Evolutionary conservation across 2,888 invertebrate species (phyloP).

Genomic region (Parnassius smintheus): DNA sequence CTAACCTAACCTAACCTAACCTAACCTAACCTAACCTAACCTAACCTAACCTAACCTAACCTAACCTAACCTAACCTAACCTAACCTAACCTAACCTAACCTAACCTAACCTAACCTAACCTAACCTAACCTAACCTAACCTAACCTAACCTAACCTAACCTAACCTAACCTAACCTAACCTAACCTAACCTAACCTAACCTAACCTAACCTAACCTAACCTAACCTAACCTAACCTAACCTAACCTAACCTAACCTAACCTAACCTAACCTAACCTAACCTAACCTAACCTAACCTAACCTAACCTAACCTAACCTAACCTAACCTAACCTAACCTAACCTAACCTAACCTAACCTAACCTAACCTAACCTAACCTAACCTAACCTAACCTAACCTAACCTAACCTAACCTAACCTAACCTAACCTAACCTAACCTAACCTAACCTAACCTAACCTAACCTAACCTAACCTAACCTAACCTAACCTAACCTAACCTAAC

Average conservation of each 20-base stretch:
- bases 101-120: slow-evolving; percentile 1
- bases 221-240: slow-evolving; percentile 1
- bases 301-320: slow-evolving; percentile 1
- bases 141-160: slow-evolving; percentile 1
- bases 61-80: slow-evolving; percentile 1
- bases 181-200: slow-evolving; percentile 1
- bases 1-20: slow-evolving; percentile 1
- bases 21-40: slow-evolving; percentile 1
- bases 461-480: slow-evolving; percentile 1
- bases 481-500: slow-evolving; percentile 1
- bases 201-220: slow-evolving; percentile 1
- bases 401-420: slow-evolving; percentile 1
- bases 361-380: slow-evolving; percentile 1
- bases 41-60: slow-evolving; percentile 1
- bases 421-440: slow-evolving; percentile 1
- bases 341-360: slow-evolving; percentile 1
- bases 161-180: slow-evolving; percentile 1
- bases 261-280: slow-evolving; percentile 1
- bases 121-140: slow-evolving; percentile 1
- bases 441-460: slow-evolving; percentile 1
- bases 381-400: slow-evolving; percentile 1
- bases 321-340: slow-evolving; percentile 1
- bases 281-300: slow-evolving; percentile 1
- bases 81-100: slow-evolving; percentile 1
- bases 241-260: slow-evolving; percentile 1